Evolutionary conservation across 2,888 invertebrate species (phyloP).

Genomic region (Eilema depressum): DNA sequence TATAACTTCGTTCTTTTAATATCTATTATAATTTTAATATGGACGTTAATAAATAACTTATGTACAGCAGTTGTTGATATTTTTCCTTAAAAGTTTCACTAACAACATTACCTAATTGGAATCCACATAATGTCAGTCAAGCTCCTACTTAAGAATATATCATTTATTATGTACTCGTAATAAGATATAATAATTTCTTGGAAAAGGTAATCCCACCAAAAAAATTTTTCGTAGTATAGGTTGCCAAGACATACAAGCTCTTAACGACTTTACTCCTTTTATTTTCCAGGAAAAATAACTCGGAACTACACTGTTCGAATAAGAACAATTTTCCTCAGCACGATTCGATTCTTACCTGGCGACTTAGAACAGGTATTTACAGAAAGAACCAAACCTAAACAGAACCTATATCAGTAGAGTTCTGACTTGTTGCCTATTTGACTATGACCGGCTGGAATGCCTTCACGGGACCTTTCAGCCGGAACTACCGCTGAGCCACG

Average conservation of each 20-base stretch:
- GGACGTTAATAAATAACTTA: neutral
- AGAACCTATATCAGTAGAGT: too few relatives aligned
- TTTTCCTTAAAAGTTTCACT: neutral
- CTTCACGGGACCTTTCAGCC: too few relatives aligned
- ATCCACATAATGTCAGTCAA: neutral
- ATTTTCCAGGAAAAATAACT: neutral
- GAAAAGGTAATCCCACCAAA: neutral
- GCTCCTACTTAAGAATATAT: neutral
- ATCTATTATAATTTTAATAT: slow-evolving; percentile 12
- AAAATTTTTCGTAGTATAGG: neutral
- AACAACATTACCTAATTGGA: neutral
- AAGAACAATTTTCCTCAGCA: too few relatives aligned
- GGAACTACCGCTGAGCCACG: too few relatives aligned
- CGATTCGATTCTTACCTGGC: too few relatives aligned
- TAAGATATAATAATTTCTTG: neutral
- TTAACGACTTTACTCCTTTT: neutral
- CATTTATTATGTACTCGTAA: neutral
- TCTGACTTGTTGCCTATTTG: too few relatives aligned
- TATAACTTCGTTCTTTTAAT: slow-evolving; percentile 34
- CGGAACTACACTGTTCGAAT: neutral
- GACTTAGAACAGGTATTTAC: too few relatives aligned
- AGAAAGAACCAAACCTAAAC: too few relatives aligned
- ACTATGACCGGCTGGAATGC: too few relatives aligned
- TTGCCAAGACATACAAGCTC: neutral
- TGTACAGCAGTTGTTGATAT: neutral